A percentile compares a stretch with the other conserved stretches of the same genome.
Evolutionary conservation across 2,113 vertebrate genomes (phyloP).

Genomic region (Pagrus major): DNA sequence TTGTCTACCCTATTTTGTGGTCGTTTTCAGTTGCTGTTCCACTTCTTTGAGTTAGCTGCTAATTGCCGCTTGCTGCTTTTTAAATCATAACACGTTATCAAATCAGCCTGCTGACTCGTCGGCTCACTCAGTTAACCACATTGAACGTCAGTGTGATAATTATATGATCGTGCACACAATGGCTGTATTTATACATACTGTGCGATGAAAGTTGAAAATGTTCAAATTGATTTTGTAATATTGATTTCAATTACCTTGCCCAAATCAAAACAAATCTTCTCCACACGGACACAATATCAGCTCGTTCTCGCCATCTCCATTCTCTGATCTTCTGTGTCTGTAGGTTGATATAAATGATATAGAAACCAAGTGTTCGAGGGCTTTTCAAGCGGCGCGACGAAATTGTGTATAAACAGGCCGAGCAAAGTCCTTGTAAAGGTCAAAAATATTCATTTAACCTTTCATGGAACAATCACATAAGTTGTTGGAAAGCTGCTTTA

Average conservation of each 20-base stretch:
- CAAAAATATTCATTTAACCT: constrained; percentile 5
- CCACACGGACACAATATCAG: neutral
- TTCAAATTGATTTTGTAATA: too few species aligned
- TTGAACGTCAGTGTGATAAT: too few species aligned
- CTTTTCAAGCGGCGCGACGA: neutral
- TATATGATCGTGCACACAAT: too few species aligned
- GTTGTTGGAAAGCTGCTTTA: constrained; percentile 40
- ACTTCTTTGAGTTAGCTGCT: too few species aligned
- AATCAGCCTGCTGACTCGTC: too few species aligned
- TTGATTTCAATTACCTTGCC: neutral
- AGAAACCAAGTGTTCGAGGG: neutral
- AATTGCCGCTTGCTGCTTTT: too few species aligned
- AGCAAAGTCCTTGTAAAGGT: neutral
- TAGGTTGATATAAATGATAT: neutral
- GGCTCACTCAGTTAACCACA: too few species aligned
- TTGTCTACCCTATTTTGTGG: too few species aligned
- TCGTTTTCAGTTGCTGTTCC: too few species aligned
- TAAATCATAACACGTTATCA: too few species aligned
- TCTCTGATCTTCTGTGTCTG: neutral
- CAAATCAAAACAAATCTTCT: neutral
- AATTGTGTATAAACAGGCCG: neutral
- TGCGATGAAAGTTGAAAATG: too few species aligned
- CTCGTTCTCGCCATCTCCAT: neutral
- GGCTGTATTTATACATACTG: too few species aligned
- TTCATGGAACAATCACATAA: constrained; percentile 26